These are phyloP conservation scores for Trichopria drosophilae DNA, from an alignment of 2,888 invertebrate species.

Conservation along the genomic window DNA sequence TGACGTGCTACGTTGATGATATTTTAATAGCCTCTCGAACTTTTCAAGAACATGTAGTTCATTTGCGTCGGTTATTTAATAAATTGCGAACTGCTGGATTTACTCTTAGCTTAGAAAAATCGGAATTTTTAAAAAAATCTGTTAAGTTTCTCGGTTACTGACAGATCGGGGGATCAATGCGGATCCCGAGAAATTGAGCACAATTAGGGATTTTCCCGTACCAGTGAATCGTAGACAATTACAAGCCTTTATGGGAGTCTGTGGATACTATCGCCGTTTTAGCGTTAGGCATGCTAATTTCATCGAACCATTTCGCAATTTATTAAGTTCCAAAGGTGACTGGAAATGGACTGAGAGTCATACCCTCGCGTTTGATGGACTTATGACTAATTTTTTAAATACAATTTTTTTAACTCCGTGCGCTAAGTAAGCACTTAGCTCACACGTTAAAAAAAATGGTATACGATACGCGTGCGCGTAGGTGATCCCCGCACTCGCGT, in stretches of 20 bases:
- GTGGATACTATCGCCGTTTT: conserved; percentile 4
- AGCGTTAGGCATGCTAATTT: no score
- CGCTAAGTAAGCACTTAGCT: no score
- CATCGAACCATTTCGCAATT: no score
- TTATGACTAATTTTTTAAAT: background rate
- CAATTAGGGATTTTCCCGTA: background rate
- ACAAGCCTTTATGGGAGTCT: conserved; percentile 3
- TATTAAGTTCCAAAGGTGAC: no score
- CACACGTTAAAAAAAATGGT: no score
- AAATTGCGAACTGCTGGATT: background rate
- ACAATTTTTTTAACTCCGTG: no score
- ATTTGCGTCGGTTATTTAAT: conserved; percentile 24
- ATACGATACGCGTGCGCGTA: no score
- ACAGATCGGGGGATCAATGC: no score
- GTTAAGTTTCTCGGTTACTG: background rate
- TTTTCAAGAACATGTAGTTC: conserved; percentile 32
- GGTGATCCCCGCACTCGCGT: no score
- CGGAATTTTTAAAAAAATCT: background rate
- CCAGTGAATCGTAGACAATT: background rate
- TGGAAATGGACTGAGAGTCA: background rate
- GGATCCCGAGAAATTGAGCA: conserved; percentile 1
- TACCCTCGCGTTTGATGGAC: background rate
- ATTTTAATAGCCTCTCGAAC: conserved; percentile 1
- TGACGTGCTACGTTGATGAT: no score
- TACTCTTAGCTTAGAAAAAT: no score